These are phyloP conservation scores for Cariama cristata DNA, from an alignment of 2,113 vertebrate species.

Conservation along the genomic window DNA sequence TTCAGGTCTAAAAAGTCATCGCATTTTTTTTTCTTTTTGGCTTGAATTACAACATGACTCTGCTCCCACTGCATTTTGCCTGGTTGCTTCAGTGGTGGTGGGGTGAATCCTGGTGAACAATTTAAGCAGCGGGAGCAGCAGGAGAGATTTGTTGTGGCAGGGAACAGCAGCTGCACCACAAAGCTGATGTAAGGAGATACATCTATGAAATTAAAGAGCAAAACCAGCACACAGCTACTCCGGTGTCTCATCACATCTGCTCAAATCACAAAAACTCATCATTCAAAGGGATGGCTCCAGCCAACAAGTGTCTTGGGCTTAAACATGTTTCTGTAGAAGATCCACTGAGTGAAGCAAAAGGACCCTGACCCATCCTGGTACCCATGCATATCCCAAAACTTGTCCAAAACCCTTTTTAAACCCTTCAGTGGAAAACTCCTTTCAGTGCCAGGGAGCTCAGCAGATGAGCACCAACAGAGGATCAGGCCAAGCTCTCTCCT, in stretches of 20 bases:
- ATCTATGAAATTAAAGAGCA: background rate
- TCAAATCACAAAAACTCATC: background rate
- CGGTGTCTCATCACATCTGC: background rate
- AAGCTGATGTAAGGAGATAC: background rate
- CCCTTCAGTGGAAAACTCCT: background rate
- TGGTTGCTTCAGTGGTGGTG: background rate
- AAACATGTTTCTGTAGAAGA: background rate
- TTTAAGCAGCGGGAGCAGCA: background rate
- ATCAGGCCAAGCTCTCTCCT: fast-evolving
- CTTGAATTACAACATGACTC: background rate
- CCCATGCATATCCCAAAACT: background rate
- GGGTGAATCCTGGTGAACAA: background rate
- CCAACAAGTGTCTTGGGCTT: background rate
- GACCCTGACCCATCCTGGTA: background rate
- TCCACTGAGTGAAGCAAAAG: background rate
- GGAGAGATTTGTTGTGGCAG: background rate
- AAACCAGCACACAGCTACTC: fast-evolving
- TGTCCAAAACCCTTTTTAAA: background rate
- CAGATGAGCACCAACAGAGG: background rate
- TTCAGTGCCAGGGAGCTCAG: background rate
- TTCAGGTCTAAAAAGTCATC: background rate
- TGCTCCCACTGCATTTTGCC: fast-evolving
- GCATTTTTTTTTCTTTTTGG: too few relatives aligned
- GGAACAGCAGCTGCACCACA: background rate
- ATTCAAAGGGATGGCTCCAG: background rate